Base-by-base conservation (phyloP, 2,888 invertebrate species). In the Opisthograptis luteolata region DNA sequence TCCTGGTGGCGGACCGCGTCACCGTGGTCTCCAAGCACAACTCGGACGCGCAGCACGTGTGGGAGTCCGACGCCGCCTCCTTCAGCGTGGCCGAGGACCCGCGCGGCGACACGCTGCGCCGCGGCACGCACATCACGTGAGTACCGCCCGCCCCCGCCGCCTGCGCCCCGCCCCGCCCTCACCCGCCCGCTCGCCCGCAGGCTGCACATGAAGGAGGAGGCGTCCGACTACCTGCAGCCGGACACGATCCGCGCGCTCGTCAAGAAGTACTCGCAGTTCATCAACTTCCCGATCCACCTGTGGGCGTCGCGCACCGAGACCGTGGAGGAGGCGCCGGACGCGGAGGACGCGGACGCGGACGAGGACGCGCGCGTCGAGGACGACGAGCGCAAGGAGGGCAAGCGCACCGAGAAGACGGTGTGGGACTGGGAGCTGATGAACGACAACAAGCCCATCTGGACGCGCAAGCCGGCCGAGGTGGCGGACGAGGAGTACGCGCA, bases 371-470 rank as follows among this genome's bases (percentile, higher is more conserved):
- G 92, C 66, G 96, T 95, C 10, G 96, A 96, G 70, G 95, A 95
- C 53, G 94, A 94, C 10, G 92, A 94, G 3, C 93, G 93, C 28
- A 94, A 78, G 50, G 92, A 92, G 47, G 94, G 94, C 27, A 96
- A 97, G 83, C 10, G 13, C 17, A 98, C 97, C 73, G 96, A 97
- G 60, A 98, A 98, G 83, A 99, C 99, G 0, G 94, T 97, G 15
- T 99, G 98, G 97, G 99, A 99, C 79, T 99, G 99, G 99, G 96
- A 97, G 80, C 90, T 98, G 25, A 93, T 99, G 78, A 99, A 99
- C 84, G 97, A 97, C 77, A 96, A 97, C 77, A 99, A 99, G 91
- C 99, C 99, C 10, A 97, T 99, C 79, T 99, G 99, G 99, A 98
- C 98, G 13, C 92, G 98, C 70, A 99, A 99, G 92, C 94, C 87